Conservation (phyloP, 2,888 invertebrate genomes). For the Crepidodera aurea region DNA sequence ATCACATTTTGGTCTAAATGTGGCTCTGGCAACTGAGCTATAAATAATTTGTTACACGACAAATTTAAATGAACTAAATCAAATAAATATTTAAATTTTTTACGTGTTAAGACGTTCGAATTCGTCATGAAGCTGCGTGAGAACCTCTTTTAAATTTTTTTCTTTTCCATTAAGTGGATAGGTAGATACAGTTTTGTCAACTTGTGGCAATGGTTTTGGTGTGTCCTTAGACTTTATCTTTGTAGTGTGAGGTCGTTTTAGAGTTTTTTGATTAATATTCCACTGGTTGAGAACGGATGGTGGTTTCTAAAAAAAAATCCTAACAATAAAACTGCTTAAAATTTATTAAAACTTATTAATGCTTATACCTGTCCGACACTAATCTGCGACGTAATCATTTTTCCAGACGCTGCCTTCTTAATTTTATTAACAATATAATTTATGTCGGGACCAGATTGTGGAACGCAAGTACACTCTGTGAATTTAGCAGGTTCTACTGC, state of each 20-base stretch:
- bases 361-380: conserved; percentile 15
- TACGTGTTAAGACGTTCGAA: conserved; percentile 57
- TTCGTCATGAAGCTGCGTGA: conserved; percentile 59
- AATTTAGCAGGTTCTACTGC: conserved; percentile 42
- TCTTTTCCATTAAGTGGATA: conserved; percentile 48
- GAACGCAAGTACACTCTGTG: conserved; percentile 55
- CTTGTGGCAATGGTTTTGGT: background rate
- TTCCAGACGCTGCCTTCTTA: conserved; percentile 22
- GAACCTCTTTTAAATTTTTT: conserved; percentile 56
- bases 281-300: background rate
- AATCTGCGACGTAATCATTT: conserved; percentile 5
- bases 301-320: background rate
- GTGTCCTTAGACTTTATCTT: background rate
- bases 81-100: too few relatives aligned
- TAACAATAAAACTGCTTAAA: background rate
- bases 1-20: too few relatives aligned
- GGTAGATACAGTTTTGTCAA: conserved; percentile 7
- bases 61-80: too few relatives aligned
- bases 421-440: conserved; percentile 54
- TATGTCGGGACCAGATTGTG: conserved; percentile 51
- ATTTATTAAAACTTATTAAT: background rate
- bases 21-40: too few relatives aligned
- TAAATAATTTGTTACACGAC: too few relatives aligned
- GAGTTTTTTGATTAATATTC: background rate
- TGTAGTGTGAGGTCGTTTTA: conserved; percentile 13